These are phyloP conservation scores for Octodon degus DNA, from an alignment of 2,113 vertebrate genomes.

Conservation along the genomic window DNA sequence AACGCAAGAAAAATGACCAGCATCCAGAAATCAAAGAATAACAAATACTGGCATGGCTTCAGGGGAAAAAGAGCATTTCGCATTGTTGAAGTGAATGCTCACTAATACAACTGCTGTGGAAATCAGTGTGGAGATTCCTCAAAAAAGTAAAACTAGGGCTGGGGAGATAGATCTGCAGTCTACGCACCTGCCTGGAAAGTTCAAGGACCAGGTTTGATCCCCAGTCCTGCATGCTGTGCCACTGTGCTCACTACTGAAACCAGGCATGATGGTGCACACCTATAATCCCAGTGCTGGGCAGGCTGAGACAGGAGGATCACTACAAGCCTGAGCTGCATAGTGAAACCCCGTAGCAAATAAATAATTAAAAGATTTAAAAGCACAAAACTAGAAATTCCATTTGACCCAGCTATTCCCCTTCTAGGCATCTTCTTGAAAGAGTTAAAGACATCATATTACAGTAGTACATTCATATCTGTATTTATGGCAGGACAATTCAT, in stretches of 20 bases:
- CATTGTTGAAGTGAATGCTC: not conserved
- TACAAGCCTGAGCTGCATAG: too few species aligned
- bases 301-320: too few species aligned
- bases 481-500: not conserved
- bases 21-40: not conserved
- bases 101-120: not conserved
- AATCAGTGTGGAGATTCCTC: not conserved
- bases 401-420: not conserved
- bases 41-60: not conserved
- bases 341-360: too few species aligned
- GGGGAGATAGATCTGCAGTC: too few species aligned
- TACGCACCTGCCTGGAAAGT: too few species aligned
- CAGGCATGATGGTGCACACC: too few species aligned
- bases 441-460: not conserved
- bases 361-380: not conserved
- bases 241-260: too few species aligned
- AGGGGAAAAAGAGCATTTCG: not conserved
- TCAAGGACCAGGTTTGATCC: too few species aligned
- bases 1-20: not conserved
- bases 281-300: too few species aligned
- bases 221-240: too few species aligned
- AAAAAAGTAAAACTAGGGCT: not conserved
- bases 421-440: not conserved
- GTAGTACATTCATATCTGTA: not conserved
- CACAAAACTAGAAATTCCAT: not conserved